Percentiles rank a stretch among this genome's conserved stretches.
Conservation (phyloP, 1,140 invertebrate species). For the Leptinotarsa defecta region DNA sequence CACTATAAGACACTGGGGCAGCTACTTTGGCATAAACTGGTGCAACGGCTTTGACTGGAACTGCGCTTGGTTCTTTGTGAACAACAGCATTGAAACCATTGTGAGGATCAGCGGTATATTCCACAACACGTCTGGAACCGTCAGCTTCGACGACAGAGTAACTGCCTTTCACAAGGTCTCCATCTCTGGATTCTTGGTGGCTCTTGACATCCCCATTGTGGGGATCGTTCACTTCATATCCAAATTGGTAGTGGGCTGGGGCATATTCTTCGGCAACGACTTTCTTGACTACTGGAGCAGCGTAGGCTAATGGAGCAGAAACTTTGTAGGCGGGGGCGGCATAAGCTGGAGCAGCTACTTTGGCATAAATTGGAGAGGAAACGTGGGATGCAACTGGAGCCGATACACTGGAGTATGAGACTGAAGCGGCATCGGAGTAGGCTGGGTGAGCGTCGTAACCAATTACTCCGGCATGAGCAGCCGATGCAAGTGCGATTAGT, state of each 20-base stretch:
- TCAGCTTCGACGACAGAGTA: constrained; percentile 40
- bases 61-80: constrained; percentile 24
- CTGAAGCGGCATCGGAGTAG: constrained; percentile 13
- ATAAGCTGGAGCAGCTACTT: constrained; percentile 15
- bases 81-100: constrained; percentile 38
- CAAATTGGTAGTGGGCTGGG: constrained; percentile 43
- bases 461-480: not conserved
- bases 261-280: constrained; percentile 16
- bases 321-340: constrained; percentile 26
- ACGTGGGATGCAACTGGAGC: not conserved
- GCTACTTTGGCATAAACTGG: constrained; percentile 21
- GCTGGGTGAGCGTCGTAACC: not conserved
- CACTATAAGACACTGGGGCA: not conserved
- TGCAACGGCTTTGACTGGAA: constrained; percentile 9
- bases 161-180: constrained; percentile 33
- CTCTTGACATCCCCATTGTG: constrained; percentile 55
- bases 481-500: constrained; percentile 18
- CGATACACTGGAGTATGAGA: constrained; percentile 13
- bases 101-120: constrained; percentile 33
- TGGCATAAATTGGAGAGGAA: constrained; percentile 12
- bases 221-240: constrained; percentile 54
- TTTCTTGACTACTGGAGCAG: constrained; percentile 5
- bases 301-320: constrained; percentile 24
- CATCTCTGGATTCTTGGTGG: constrained; percentile 34
- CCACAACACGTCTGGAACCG: constrained; percentile 36